Evolutionary conservation across 2,113 vertebrate genomes (phyloP).

Genomic region (Galeopterus variegatus): DNA sequence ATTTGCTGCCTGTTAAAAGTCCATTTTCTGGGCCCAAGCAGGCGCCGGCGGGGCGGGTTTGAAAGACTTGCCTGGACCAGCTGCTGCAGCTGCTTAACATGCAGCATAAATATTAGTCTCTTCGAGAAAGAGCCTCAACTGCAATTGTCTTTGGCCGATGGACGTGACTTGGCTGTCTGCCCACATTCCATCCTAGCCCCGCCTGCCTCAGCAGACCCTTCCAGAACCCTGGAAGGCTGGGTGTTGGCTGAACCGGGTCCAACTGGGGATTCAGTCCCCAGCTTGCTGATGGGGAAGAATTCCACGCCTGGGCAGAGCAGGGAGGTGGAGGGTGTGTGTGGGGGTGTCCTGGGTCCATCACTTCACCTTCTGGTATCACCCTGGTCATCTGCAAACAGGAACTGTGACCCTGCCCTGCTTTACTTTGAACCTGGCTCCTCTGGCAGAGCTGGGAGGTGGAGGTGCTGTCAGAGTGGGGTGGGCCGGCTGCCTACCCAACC

Average conservation of each 20-base stretch:
- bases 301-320: background rate
- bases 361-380: background rate
- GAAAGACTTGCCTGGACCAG: background rate
- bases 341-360: background rate
- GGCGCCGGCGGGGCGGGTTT: background rate
- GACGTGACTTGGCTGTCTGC: slow-evolving; percentile 58
- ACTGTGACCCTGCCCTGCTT: accelerated
- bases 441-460: background rate
- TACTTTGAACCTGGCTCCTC: background rate
- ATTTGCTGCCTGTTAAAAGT: slow-evolving; percentile 75
- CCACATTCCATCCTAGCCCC: slow-evolving; percentile 54
- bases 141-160: slow-evolving; percentile 76
- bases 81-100: slow-evolving; percentile 60
- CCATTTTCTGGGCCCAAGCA: slow-evolving; percentile 20
- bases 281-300: background rate
- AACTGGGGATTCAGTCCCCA: background rate
- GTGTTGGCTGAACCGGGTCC: slow-evolving; percentile 43
- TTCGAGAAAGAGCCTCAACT: slow-evolving; percentile 17
- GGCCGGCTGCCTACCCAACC: background rate
- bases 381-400: background rate
- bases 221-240: slow-evolving; percentile 21
- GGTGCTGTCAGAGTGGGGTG: background rate
- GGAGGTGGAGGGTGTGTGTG: background rate
- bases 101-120: slow-evolving; percentile 64
- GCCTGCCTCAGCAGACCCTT: background rate